phyloP scores from a whole-genome alignment of 64 coral and sea anemone species.

The Platygyra sinensis region DNA sequence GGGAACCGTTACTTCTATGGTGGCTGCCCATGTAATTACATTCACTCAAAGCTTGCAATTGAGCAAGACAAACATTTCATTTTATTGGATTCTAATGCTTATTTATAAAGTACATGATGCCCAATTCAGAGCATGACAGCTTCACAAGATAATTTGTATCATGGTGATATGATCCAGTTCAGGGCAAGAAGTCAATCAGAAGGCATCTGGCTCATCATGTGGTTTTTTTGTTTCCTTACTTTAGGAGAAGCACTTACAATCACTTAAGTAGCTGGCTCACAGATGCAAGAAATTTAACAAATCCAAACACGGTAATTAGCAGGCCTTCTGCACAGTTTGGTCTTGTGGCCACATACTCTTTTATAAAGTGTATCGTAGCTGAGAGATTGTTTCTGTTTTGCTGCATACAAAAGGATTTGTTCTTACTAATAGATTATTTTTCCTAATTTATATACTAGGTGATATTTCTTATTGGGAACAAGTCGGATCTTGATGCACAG shows the following conservation, averaged over 20 bases:
- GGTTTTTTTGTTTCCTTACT: neutral
- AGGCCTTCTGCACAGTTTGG: too few relatives aligned
- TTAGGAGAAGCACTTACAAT: constrained; percentile 99
- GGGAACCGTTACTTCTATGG: too few relatives aligned
- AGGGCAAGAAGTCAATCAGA: neutral
- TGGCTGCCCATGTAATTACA: too few relatives aligned
- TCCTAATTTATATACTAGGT: constrained; percentile 53
- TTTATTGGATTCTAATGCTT: too few relatives aligned
- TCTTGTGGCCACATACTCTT: too few relatives aligned
- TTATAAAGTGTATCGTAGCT: too few relatives aligned
- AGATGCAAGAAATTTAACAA: constrained; percentile 99
- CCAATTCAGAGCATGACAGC: too few relatives aligned
- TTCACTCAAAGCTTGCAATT: too few relatives aligned
- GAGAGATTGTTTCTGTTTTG: neutral
- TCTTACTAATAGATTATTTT: neutral
- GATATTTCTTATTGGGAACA: constrained; percentile 99
- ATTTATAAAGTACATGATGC: too few relatives aligned
- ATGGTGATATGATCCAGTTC: too few relatives aligned
- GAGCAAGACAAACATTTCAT: too few relatives aligned
- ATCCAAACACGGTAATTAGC: constrained; percentile 90
- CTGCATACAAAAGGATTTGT: neutral
- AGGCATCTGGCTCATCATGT: neutral
- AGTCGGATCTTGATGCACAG: constrained; percentile 97
- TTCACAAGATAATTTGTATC: too few relatives aligned
- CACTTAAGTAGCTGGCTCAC: constrained; percentile 99